phyloP scores from a whole-genome alignment of 2,113 vertebrate species.

The Psittacara wagleri region DNA sequence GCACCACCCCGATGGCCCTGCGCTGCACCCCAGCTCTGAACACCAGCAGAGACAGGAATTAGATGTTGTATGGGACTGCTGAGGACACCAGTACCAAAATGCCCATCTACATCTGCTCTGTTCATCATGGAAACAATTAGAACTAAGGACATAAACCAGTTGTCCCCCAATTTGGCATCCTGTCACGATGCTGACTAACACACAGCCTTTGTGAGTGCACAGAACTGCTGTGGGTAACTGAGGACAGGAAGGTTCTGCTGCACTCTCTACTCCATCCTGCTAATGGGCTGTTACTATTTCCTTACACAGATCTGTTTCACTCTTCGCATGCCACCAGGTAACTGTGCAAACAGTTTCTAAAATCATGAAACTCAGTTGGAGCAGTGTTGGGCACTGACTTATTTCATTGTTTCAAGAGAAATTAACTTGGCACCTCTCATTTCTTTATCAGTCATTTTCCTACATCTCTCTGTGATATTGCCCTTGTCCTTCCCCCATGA shows the following conservation, averaged over 20 bases:
- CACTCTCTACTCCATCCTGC: not conserved
- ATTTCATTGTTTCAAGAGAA: not conserved
- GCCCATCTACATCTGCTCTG: not conserved
- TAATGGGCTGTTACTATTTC: not conserved
- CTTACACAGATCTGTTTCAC: not conserved
- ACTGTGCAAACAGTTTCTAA: not conserved
- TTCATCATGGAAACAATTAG: not conserved
- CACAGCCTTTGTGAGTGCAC: not conserved
- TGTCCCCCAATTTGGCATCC: not conserved
- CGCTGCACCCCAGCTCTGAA: not conserved
- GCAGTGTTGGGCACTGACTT: not conserved
- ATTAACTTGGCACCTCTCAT: not conserved
- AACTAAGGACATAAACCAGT: not conserved
- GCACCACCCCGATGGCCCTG: not conserved
- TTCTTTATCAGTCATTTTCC: not conserved
- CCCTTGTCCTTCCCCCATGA: not conserved
- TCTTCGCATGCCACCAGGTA: not conserved
- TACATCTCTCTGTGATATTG: not conserved
- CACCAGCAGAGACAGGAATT: not conserved
- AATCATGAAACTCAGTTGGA: not conserved
- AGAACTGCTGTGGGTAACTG: not conserved
- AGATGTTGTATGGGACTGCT: fast-evolving
- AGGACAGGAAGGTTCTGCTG: not conserved
- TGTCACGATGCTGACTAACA: not conserved
- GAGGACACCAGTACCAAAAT: not conserved